Percentiles rank a stretch among this genome's conserved stretches.
Conservation (phyloP, 1,140 invertebrate species). For the Scaptomyza hsui region DNA sequence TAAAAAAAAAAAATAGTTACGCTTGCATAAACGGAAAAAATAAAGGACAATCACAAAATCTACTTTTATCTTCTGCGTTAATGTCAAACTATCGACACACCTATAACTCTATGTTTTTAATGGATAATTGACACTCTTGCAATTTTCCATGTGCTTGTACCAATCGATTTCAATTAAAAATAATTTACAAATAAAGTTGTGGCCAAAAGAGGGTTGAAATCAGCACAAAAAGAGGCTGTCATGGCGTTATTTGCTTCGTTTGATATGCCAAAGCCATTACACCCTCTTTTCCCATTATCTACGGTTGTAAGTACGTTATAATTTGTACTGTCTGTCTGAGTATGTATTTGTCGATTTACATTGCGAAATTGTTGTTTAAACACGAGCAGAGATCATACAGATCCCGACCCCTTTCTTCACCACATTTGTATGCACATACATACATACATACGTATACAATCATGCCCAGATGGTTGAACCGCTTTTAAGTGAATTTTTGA, state of each 20-base stretch:
- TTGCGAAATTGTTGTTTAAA: constrained; percentile 70
- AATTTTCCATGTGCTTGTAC: constrained; percentile 23
- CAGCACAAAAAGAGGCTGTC: constrained; percentile 14
- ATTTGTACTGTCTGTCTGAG: constrained; percentile 24
- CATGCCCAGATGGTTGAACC: constrained; percentile 48
- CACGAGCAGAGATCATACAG: constrained; percentile 60
- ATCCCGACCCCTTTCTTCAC: constrained; percentile 18
- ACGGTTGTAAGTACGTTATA: constrained; percentile 5
- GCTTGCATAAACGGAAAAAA: too few relatives aligned
- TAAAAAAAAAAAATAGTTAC: too few relatives aligned
- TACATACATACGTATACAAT: constrained; percentile 10
- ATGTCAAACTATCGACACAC: constrained; percentile 7
- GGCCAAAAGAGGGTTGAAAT: constrained; percentile 33
- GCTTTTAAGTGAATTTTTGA: constrained; percentile 62
- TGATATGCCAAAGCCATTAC: constrained; percentile 31
- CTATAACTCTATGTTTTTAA: constrained; percentile 30
- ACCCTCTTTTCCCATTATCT: constrained; percentile 23
- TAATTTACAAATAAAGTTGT: constrained; percentile 55
- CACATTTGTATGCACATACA: not conserved
- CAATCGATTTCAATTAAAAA: constrained; percentile 77
- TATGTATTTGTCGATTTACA: constrained; percentile 67
- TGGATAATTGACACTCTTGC: not conserved
- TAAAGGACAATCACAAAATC: too few relatives aligned
- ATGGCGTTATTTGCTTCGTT: constrained; percentile 44
- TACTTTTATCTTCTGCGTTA: too few relatives aligned